Evolutionary conservation across 1,140 invertebrate genomes (phyloP).

Genomic region (Cydia pomonella): DNA sequence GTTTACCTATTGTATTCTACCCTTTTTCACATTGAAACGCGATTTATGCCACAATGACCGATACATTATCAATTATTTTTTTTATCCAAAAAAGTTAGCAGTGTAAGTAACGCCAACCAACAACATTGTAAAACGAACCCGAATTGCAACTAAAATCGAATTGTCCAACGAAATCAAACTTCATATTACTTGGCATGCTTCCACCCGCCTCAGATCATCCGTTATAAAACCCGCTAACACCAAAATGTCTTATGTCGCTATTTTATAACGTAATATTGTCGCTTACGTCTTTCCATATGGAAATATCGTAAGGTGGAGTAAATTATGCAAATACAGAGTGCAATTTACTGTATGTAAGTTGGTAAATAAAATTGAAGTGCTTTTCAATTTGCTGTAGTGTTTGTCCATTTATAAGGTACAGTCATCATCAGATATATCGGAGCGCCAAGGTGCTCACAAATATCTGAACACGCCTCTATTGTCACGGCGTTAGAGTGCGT

Average conservation of each 20-base stretch:
- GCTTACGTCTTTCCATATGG: background rate
- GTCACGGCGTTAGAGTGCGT: no score
- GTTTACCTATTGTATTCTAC: no score
- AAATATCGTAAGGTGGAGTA: background rate
- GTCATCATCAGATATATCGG: no score
- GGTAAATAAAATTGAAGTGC: constrained; percentile 14
- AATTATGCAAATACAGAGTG: constrained; percentile 18
- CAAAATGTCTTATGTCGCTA: background rate
- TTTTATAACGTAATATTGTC: background rate
- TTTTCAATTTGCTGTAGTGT: background rate
- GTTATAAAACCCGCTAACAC: background rate
- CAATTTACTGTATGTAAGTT: constrained; percentile 12
- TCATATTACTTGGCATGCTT: constrained; percentile 19
- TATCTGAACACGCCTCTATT: no score
- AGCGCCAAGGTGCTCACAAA: no score
- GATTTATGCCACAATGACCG: no score
- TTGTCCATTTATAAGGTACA: background rate
- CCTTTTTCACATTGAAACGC: no score
- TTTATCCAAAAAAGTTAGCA: background rate
- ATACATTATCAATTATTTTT: no score
- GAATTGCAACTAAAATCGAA: constrained; percentile 14
- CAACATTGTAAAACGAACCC: background rate
- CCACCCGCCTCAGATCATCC: constrained; percentile 15
- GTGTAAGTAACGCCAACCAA: background rate
- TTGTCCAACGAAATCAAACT: constrained; percentile 14